phyloP scores from a whole-genome alignment of 2,888 invertebrate species.

The Gasteruption jaculator region DNA sequence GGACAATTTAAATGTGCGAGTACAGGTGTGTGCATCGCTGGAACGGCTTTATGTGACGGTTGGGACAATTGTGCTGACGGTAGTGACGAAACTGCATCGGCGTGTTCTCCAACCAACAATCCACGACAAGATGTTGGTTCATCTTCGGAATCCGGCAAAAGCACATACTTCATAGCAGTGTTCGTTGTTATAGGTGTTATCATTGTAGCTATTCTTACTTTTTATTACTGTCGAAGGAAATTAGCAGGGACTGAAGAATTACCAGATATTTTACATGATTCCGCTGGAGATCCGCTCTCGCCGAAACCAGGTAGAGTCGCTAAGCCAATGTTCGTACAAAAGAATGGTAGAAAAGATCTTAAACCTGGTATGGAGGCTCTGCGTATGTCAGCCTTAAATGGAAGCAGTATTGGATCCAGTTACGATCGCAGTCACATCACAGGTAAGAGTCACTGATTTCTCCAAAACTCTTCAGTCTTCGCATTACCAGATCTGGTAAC shows the following conservation, averaged over 20 bases:
- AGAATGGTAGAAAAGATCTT: conserved; percentile 44
- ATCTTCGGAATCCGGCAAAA: conserved; percentile 50
- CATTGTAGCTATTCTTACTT: conserved; percentile 54
- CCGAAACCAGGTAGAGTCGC: conserved; percentile 53
- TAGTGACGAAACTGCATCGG: conserved; percentile 69
- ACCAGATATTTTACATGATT: conserved; percentile 59
- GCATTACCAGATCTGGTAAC: too few species aligned
- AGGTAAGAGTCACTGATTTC: conserved; percentile 47
- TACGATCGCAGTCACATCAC: conserved; percentile 70
- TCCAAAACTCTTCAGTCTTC: conserved; percentile 8
- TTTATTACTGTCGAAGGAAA: conserved; percentile 56
- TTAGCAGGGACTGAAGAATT: conserved; percentile 52
- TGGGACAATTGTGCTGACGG: conserved; percentile 77
- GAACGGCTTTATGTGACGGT: conserved; percentile 69
- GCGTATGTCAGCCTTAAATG: conserved; percentile 64
- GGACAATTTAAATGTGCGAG: conserved; percentile 68
- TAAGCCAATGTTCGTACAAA: conserved; percentile 44
- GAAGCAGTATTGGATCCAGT: conserved; percentile 61
- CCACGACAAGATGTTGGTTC: conserved; percentile 47
- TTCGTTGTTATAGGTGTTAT: conserved; percentile 58
- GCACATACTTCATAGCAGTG: conserved; percentile 57
- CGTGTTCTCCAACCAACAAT: conserved; percentile 54
- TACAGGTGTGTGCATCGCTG: conserved; percentile 68
- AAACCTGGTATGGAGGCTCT: conserved; percentile 54
- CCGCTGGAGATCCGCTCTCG: conserved; percentile 64